A percentile compares a stretch with the other conserved stretches of the same genome.
These are phyloP conservation scores for human (Homo sapiens) DNA, from an alignment of 2,113 vertebrate genomes.

Conservation along the genomic window GRCh38 chr11:115024001-115024500, in stretches of 20 bases:
- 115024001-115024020: background rate
- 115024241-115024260: background rate
- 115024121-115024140: background rate
- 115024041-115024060: background rate
- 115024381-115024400: too few species aligned
- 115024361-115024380: too few species aligned
- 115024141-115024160: background rate
- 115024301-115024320: too few species aligned
- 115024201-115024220: background rate
- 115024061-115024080: background rate
- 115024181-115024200: background rate
- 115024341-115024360: too few species aligned
- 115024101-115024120: background rate
- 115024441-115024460: too few species aligned
- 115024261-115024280: too few species aligned
- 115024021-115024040: background rate
- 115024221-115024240: background rate
- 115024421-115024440: too few species aligned
- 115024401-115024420: too few species aligned
- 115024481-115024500: too few species aligned
- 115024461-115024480: too few species aligned
- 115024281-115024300: too few species aligned
- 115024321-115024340: too few species aligned
- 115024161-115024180: background rate
- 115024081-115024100: background rate